phyloP scores from a whole-genome alignment of 1,140 invertebrate genomes.

The Macrostomum lignano region DNA sequence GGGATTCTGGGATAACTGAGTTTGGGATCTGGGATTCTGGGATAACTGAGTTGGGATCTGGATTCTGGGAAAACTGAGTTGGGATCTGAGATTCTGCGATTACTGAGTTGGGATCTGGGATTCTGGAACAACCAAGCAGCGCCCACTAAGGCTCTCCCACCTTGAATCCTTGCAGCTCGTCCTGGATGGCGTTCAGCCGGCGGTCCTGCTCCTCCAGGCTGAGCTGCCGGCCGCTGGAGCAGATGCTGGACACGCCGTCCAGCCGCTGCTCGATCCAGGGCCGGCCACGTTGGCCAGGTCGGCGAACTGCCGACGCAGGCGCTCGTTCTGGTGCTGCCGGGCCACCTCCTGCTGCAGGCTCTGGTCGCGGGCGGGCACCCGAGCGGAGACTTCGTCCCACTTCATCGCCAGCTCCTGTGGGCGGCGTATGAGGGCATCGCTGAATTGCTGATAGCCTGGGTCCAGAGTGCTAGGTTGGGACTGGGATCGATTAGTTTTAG shows the following conservation, averaged over 20 bases:
- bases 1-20: no score
- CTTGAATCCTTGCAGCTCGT: no score
- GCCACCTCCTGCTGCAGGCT: conserved; percentile 65
- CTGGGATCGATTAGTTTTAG: no score
- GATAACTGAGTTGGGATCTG: no score
- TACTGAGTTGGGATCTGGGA: no score
- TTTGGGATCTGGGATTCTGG: no score
- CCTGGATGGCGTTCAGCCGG: no score
- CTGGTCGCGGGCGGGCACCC: conserved; percentile 74
- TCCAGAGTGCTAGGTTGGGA: no score
- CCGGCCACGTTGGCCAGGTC: conserved; percentile 85
- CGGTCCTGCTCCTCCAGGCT: conserved; percentile 1
- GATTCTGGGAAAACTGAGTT: no score
- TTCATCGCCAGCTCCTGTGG: conserved; percentile 65
- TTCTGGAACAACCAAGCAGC: no score
- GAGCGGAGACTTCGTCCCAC: conserved; percentile 72
- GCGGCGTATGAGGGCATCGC: neutral
- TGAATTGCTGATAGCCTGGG: neutral
- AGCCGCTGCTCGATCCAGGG: conserved; percentile 95
- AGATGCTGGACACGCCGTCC: conserved; percentile 29
- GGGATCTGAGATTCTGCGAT: no score
- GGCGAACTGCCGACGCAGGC: conserved; percentile 73
- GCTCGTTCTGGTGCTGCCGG: conserved; percentile 87
- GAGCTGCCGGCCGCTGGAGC: neutral
- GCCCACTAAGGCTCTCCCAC: no score